These are phyloP conservation scores for Tetragonisca angustula DNA, from an alignment of 2,888 invertebrate species.

Conservation along the genomic window DNA sequence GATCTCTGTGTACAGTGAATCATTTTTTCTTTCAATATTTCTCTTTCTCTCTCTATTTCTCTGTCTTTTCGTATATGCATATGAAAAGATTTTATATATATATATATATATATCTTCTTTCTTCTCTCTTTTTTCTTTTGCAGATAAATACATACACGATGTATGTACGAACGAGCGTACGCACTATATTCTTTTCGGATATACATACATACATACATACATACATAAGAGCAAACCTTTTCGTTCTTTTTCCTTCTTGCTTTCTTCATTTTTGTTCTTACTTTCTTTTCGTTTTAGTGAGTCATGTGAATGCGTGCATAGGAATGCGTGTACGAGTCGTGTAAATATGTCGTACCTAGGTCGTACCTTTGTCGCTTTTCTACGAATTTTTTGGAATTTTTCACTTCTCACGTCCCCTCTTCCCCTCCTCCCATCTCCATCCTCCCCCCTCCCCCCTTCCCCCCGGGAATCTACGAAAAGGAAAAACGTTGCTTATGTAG, in stretches of 20 bases:
- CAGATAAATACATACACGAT: not conserved
- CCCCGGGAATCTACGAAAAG: not conserved
- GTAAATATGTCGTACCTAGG: slow-evolving; percentile 63
- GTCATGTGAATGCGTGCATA: slow-evolving; percentile 39
- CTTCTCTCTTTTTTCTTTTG: slow-evolving; percentile 17
- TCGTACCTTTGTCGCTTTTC: slow-evolving; percentile 48
- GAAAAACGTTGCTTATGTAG: slow-evolving; percentile 37
- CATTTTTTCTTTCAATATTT: slow-evolving; percentile 59
- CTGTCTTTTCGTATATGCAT: not conserved
- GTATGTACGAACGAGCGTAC: slow-evolving; percentile 19
- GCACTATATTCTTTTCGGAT: not conserved
- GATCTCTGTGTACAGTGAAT: slow-evolving; percentile 82
- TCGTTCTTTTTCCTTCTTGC: not conserved
- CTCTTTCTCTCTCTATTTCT: not conserved
- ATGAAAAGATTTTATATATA: not conserved
- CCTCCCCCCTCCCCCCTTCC: too few relatives aligned
- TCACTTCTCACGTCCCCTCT: not conserved
- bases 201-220: not conserved
- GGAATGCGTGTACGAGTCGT: slow-evolving; percentile 47
- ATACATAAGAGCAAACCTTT: not conserved
- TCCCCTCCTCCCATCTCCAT: not conserved
- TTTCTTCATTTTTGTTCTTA: not conserved
- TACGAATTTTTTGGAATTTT: slow-evolving; percentile 16
- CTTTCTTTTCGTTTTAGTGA: not conserved
- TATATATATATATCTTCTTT: too few relatives aligned